Percentiles rank a stretch among this genome's conserved stretches.
Evolutionary conservation across 2,797 vertebrate species (phyloP).

Genomic region (Antennarius maculatus): DNA sequence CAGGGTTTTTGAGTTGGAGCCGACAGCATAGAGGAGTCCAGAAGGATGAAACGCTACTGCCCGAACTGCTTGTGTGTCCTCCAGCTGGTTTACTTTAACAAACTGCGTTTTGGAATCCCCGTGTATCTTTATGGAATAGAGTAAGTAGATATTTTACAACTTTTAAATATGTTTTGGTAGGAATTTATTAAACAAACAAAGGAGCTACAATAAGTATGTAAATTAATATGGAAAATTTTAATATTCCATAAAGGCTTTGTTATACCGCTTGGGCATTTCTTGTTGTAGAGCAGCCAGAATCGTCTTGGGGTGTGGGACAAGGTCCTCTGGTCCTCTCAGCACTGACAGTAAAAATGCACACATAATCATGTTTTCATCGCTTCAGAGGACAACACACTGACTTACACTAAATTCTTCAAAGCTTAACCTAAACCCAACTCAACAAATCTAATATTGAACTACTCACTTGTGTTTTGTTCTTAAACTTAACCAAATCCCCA

Average conservation of each 20-base stretch:
- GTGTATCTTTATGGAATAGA: background rate
- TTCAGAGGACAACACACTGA: no score
- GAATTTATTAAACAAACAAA: no score
- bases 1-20: slow-evolving; percentile 98
- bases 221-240: background rate
- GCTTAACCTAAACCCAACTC: no score
- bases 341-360: slow-evolving; percentile 27
- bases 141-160: background rate
- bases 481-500: no score
- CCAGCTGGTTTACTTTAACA: slow-evolving; percentile 88
- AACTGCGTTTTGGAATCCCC: slow-evolving; percentile 89
- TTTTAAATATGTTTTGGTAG: no score
- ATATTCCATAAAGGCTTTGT: background rate
- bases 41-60: slow-evolving; percentile 96
- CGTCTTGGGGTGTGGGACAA: slow-evolving; percentile 72
- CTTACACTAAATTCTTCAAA: no score
- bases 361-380: background rate
- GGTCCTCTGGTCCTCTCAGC: slow-evolving; percentile 50
- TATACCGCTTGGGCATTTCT: slow-evolving; percentile 83
- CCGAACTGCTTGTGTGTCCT: slow-evolving; percentile 96
- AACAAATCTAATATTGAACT: no score
- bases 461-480: no score
- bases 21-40: slow-evolving; percentile 92
- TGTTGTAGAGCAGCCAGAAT: slow-evolving; percentile 72
- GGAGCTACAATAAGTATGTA: background rate